Percentiles rank a stretch among this genome's conserved stretches.
These are phyloP conservation scores for Meloidogyne exigua DNA, from an alignment of 1,140 invertebrate genomes.

Conservation along the genomic window DNA sequence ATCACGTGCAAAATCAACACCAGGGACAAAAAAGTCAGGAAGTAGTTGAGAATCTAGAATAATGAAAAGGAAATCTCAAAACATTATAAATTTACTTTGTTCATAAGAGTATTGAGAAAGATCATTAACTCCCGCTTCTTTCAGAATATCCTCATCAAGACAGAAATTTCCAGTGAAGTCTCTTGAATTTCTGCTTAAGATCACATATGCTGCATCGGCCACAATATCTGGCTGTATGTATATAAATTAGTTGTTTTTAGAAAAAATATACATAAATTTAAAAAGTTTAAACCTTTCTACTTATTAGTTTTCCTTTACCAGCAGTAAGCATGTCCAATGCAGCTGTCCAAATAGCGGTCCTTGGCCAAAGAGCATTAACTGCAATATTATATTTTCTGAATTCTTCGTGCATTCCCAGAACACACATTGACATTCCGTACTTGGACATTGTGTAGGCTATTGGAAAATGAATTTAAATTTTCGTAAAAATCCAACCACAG, in stretches of 20 bases:
- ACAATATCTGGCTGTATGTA: slow-evolving; percentile 84
- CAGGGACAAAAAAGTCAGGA: slow-evolving; percentile 86
- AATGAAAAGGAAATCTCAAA: neutral
- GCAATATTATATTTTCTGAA: slow-evolving; percentile 79
- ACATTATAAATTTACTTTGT: slow-evolving; percentile 67
- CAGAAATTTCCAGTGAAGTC: slow-evolving; percentile 83
- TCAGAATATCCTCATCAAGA: slow-evolving; percentile 87
- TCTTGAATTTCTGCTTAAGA: slow-evolving; percentile 73
- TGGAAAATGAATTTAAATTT: slow-evolving; percentile 23
- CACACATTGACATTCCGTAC: slow-evolving; percentile 97
- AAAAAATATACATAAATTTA: neutral
- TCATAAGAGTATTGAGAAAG: slow-evolving; percentile 81
- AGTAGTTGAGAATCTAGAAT: slow-evolving; percentile 68
- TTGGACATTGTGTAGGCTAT: slow-evolving; percentile 93
- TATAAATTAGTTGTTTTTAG: neutral
- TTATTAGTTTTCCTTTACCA: slow-evolving; percentile 65
- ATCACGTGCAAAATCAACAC: slow-evolving; percentile 42
- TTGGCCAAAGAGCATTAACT: slow-evolving; percentile 88
- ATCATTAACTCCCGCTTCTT: slow-evolving; percentile 77
- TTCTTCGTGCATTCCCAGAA: slow-evolving; percentile 87
- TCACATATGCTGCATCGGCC: slow-evolving; percentile 67
- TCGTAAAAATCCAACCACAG: slow-evolving; percentile 66
- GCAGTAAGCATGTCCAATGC: slow-evolving; percentile 92
- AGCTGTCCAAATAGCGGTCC: slow-evolving; percentile 84
- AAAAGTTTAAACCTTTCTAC: neutral